Percentiles rank a stretch among this genome's conserved stretches.
Conservation (phyloP, 2,888 invertebrate genomes). For the Salticus scenicus region DNA sequence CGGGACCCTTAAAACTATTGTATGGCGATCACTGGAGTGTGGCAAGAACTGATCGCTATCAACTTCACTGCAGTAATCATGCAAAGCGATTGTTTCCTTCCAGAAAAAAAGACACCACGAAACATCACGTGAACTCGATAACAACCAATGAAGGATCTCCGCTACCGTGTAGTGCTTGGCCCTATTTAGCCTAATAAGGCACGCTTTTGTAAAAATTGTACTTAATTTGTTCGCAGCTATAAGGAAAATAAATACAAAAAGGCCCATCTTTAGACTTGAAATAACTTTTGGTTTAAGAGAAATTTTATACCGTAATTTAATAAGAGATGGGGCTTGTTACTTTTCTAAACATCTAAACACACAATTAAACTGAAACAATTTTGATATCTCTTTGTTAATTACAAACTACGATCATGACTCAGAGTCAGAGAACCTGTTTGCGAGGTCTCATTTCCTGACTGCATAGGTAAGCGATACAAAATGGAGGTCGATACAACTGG, state of each 20-base stretch:
- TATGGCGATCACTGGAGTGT: constrained; percentile 51
- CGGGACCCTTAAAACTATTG: constrained; percentile 54
- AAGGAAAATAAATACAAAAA: constrained; percentile 32
- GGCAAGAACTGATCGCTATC: constrained; percentile 49
- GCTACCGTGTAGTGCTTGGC: constrained; percentile 58
- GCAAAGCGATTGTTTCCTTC: constrained; percentile 59
- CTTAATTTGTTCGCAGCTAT: constrained; percentile 43
- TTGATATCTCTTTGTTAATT: too few relatives aligned
- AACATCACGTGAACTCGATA: constrained; percentile 46
- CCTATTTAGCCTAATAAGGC: constrained; percentile 67
- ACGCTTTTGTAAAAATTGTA: constrained; percentile 57
- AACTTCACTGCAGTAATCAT: constrained; percentile 39
- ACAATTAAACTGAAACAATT: too few relatives aligned
- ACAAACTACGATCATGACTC: too few relatives aligned
- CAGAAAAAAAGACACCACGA: constrained; percentile 34
- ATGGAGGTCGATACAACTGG: too few relatives aligned
- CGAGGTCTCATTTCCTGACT: too few relatives aligned
- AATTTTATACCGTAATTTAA: too few relatives aligned
- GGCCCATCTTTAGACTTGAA: neutral
- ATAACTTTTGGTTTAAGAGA: too few relatives aligned
- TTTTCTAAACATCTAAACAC: too few relatives aligned
- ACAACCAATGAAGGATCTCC: constrained; percentile 29
- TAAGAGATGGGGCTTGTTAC: too few relatives aligned
- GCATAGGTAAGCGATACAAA: too few relatives aligned
- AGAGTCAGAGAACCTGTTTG: too few relatives aligned